phyloP scores from a whole-genome alignment of 1,140 invertebrate genomes.

The Halyomorpha halys region DNA sequence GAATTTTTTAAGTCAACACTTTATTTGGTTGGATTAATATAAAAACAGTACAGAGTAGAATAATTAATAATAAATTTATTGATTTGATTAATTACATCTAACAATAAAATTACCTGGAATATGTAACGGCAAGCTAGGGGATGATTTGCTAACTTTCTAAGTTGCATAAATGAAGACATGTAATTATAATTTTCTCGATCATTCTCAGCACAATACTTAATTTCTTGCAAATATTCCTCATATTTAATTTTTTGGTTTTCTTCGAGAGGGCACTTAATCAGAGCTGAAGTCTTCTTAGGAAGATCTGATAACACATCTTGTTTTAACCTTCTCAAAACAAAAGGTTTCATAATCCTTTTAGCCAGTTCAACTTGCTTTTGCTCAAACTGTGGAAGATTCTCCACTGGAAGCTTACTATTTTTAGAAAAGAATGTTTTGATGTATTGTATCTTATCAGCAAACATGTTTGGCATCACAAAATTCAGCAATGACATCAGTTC shows the following conservation, averaged over 20 bases:
- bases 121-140: slow-evolving; percentile 68
- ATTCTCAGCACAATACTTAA: slow-evolving; percentile 47
- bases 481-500: slow-evolving; percentile 90
- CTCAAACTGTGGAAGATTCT: slow-evolving; percentile 60
- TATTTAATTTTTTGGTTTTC: slow-evolving; percentile 64
- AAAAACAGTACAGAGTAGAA: no score
- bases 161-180: slow-evolving; percentile 74
- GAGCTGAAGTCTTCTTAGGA: slow-evolving; percentile 65
- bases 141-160: slow-evolving; percentile 82
- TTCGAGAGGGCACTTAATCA: slow-evolving; percentile 53
- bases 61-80: no score
- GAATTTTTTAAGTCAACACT: no score
- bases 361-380: slow-evolving; percentile 81
- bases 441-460: slow-evolving; percentile 76
- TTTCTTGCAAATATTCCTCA: slow-evolving; percentile 58
- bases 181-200: slow-evolving; percentile 26
- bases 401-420: slow-evolving; percentile 36
- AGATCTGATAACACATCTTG: slow-evolving; percentile 69
- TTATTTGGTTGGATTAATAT: no score
- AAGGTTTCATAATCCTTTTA: slow-evolving; percentile 91
- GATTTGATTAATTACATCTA: slow-evolving; percentile 9
- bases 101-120: slow-evolving; percentile 44
- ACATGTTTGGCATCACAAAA: slow-evolving; percentile 93
- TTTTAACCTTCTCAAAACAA: slow-evolving; percentile 85
- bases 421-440: slow-evolving; percentile 73